phyloP scores from a whole-genome alignment of 2,113 vertebrate species.

The Ondatra zibethicus region DNA sequence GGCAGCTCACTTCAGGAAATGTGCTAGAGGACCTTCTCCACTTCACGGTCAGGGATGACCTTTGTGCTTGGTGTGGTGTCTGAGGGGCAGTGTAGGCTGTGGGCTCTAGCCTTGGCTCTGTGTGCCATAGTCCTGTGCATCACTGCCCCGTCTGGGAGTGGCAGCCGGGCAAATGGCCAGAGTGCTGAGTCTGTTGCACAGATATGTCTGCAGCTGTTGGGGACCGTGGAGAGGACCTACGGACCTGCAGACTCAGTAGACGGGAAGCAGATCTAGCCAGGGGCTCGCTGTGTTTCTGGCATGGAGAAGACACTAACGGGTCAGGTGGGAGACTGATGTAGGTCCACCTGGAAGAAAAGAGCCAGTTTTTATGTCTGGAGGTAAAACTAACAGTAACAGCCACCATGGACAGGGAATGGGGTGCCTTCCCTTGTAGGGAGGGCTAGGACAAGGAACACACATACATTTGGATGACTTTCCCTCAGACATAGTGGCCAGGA shows the following conservation, averaged over 20 bases:
- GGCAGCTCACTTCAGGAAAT: not conserved
- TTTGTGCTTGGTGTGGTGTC: accelerated
- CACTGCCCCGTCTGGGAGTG: not conserved
- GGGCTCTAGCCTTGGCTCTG: not conserved
- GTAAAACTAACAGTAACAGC: too few relatives aligned
- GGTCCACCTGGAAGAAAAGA: accelerated
- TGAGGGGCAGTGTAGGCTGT: not conserved
- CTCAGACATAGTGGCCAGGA: not conserved
- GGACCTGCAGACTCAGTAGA: not conserved
- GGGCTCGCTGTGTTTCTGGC: accelerated
- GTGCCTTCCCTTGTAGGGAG: too few relatives aligned
- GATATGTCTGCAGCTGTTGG: not conserved
- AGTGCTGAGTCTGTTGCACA: not conserved
- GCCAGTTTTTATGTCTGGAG: not conserved
- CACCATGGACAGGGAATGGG: not conserved
- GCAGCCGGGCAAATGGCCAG: not conserved
- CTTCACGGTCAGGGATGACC: accelerated
- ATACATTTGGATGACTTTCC: not conserved
- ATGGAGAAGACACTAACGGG: accelerated
- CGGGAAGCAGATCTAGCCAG: too few relatives aligned
- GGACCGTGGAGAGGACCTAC: not conserved
- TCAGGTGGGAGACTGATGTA: too few relatives aligned
- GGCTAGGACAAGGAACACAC: not conserved
- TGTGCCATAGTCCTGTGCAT: not conserved
- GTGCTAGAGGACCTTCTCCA: accelerated